Conservation (phyloP, 2,113 vertebrate species). For the Halichoerus grypus region DNA sequence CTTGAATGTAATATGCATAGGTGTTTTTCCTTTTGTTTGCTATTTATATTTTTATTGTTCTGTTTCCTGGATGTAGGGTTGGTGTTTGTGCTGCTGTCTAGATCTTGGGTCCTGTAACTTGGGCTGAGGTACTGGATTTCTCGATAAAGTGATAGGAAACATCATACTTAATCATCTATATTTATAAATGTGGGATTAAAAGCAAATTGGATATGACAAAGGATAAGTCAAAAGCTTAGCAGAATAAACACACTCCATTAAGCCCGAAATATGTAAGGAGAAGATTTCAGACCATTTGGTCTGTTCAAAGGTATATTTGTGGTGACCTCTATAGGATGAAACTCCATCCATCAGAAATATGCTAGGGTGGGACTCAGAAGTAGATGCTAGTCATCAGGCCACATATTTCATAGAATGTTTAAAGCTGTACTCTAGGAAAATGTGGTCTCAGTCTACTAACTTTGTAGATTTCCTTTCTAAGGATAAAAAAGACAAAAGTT, state of each 20-base stretch:
- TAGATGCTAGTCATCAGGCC: not conserved
- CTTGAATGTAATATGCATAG: not conserved
- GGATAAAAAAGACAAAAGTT: not conserved
- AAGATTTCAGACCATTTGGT: rapidly evolving
- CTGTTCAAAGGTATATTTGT: not conserved
- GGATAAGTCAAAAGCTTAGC: not conserved
- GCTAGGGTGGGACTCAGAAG: too few species aligned
- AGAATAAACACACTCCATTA: not conserved
- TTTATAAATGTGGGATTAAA: slow-evolving; percentile 28
- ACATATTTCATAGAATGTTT: not conserved
- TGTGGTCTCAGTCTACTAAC: not conserved
- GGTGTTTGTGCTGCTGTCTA: not conserved
- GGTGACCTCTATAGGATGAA: not conserved
- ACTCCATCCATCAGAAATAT: not conserved
- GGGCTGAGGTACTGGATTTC: not conserved
- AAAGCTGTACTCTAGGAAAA: not conserved
- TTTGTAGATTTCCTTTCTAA: not conserved
- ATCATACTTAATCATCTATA: slow-evolving; percentile 15
- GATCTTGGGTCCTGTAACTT: not conserved
- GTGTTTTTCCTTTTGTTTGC: not conserved
- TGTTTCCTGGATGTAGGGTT: not conserved
- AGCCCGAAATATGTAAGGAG: not conserved
- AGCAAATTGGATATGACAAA: slow-evolving; percentile 28
- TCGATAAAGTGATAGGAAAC: not conserved
- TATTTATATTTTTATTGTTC: not conserved